Percentiles rank a stretch among this genome's conserved stretches.
These are phyloP conservation scores for Gobio gobio DNA, from an alignment of 2,113 vertebrate species.

Conservation along the genomic window DNA sequence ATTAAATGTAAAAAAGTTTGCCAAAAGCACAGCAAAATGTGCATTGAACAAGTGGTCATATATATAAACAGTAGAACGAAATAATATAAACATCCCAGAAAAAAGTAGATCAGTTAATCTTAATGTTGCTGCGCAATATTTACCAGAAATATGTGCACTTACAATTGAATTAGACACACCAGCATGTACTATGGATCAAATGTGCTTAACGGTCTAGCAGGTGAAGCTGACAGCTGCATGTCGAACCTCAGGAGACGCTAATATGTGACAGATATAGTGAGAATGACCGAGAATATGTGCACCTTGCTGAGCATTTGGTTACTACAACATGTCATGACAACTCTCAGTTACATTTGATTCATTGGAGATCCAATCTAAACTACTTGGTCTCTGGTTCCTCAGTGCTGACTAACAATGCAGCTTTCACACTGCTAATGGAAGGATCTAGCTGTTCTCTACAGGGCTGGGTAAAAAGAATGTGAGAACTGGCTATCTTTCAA, in stretches of 20 bases:
- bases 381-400: not conserved
- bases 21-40: no score
- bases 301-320: conserved; percentile 36
- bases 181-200: not conserved
- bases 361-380: conserved; percentile 9
- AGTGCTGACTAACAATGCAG: not conserved
- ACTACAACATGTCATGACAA: conserved; percentile 7
- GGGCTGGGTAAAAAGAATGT: not conserved
- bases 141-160: not conserved
- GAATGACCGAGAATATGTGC: conserved; percentile 10
- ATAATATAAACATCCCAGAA: no score
- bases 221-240: conserved; percentile 12
- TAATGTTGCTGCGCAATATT: not conserved
- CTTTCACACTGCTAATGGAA: not conserved
- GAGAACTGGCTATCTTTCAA: not conserved
- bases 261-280: not conserved
- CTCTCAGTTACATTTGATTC: not conserved
- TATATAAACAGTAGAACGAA: no score
- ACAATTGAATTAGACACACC: not conserved
- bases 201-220: conserved; percentile 9
- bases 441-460: not conserved
- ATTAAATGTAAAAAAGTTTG: no score
- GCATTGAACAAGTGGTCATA: no score
- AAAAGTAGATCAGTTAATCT: no score
- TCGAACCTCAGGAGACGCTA: conserved; percentile 1